Base-by-base conservation (phyloP, 2,113 vertebrate species). In the Sarotherodon lohbergeri region DNA sequence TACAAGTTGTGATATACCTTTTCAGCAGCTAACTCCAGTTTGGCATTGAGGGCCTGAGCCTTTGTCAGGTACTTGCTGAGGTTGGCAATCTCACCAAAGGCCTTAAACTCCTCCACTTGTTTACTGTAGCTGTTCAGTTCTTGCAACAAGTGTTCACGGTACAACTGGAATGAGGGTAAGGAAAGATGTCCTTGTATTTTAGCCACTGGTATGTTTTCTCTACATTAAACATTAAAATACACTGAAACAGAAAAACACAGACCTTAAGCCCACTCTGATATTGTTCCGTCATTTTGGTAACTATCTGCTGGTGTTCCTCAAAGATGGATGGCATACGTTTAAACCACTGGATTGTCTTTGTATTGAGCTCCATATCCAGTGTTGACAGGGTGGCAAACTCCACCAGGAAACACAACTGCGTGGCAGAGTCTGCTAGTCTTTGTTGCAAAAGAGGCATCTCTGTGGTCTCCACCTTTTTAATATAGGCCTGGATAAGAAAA, bases 251-350 rank as follows among this genome's bases (percentile, higher is more conserved):
- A 76, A 46, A 17, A n/a, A 84, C 12, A 86, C 56, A 88, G 83
- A 98, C 98, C 97, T 97, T 97, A 43, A 98, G 97, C 17, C 90
- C 93, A 9, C 93, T 94, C 93, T 98, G 97, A 91, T 97, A 98
- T 46, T 97, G 96, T 16, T 95, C 92, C 3, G 95, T 96, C 93
- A 97, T 98, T 48, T 97, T 96, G 46, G 91, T 80, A 29, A 96
- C 32, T 10, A 98, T 98, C 76, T 96, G 95, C 27, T 88, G 88
- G 92, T 98, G 97, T 50, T 97, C 95, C 4, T 97, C 95, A 86
- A 98, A 98, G 90, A 98, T 94, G n/a, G 86, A 96, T 27, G 97
- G 96, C 97, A 98, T 98, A 24, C 96, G 95, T 17, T 88, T 81
- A 27, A 96, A 89, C 97, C 98, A 98, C 27, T 97, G 97, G 86